These are phyloP conservation scores for Solenopsis fugax DNA, from an alignment of 1,140 invertebrate species.

Conservation along the genomic window DNA sequence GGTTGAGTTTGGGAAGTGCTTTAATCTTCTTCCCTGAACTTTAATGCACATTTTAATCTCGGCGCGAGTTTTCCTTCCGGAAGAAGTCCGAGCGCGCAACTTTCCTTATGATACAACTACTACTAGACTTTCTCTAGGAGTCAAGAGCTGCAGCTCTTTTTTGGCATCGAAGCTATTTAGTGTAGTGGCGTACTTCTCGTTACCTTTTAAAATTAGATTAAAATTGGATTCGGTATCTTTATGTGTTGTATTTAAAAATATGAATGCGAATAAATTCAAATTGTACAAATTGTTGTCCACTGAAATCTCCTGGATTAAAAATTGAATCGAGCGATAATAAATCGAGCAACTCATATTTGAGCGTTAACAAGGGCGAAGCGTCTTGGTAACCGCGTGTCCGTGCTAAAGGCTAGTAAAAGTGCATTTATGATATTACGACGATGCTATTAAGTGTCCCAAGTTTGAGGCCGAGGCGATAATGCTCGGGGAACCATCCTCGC, in stretches of 20 bases:
- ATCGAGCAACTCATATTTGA: background rate
- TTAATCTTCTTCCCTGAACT: constrained; percentile 73
- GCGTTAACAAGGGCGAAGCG: background rate
- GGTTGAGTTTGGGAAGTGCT: constrained; percentile 39
- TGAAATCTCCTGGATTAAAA: background rate
- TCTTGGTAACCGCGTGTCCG: background rate
- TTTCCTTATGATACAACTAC: constrained; percentile 20
- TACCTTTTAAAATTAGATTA: background rate
- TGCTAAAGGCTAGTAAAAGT: constrained; percentile 56
- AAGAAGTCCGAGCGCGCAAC: constrained; percentile 51
- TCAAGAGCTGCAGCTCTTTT: background rate
- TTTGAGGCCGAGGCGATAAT: constrained; percentile 59
- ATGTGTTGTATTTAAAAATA: background rate
- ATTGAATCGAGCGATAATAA: background rate
- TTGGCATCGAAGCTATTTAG: background rate
- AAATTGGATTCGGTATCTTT: background rate
- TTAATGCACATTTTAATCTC: constrained; percentile 68
- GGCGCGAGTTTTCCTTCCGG: constrained; percentile 34
- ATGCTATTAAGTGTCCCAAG: constrained; percentile 66
- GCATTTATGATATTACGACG: constrained; percentile 54
- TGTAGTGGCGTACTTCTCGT: background rate
- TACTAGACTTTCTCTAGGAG: background rate
- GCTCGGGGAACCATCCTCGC: constrained; percentile 17
- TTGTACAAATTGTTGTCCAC: background rate
- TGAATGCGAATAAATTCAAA: background rate